Base-by-base conservation (phyloP, 2,797 vertebrate genomes). In the Lophius americanus region DNA sequence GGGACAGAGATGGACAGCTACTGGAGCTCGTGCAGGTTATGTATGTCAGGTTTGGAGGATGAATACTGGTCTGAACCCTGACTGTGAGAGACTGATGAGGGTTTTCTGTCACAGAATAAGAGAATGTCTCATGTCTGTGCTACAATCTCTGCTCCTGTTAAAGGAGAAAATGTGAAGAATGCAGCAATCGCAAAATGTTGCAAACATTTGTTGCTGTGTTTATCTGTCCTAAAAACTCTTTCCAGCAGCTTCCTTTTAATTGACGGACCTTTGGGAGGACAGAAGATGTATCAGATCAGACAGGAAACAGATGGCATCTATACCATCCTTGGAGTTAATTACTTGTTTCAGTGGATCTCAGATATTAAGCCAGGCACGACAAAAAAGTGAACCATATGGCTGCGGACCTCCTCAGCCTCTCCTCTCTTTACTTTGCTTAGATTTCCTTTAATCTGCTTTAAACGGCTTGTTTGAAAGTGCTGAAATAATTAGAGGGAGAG, bases 361-460 rank as follows among this genome's bases (percentile, higher is more conserved):
- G 78, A 75, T 83, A 78, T 79, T 70, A 67, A 68, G 73, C 78
- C 75, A 75, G 76, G 71, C 46, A 75, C 75, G 69, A 74, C 38
- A 78, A 76, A 78, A 23, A 3, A 51, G 65, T 56, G 52, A 83
- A 64, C 52, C 78, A 75, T 85, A 51, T 84, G 78, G 68, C 83
- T 78, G 73, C 46, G 23, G 75, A 82, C 73, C 70, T 72, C 72
- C 61, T 85, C 83, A 64, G 70, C 57, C 14, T 75, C 62, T 73
- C 67, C 52, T 68, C 63, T 68, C 63, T 69, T 69, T 68, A 51
- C 82, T 74, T 65, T 55, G 14, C 71, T 71, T 41, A 80, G 70
- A 83, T 79, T 82, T 70, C 23, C 68, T 77, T 86, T 77, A 83
- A 82, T 86, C 78, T 70, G 66, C 35, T 82, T 81, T 75, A 79